Conservation (phyloP, 2,113 vertebrate species). For the Sigmodon hispidus region DNA sequence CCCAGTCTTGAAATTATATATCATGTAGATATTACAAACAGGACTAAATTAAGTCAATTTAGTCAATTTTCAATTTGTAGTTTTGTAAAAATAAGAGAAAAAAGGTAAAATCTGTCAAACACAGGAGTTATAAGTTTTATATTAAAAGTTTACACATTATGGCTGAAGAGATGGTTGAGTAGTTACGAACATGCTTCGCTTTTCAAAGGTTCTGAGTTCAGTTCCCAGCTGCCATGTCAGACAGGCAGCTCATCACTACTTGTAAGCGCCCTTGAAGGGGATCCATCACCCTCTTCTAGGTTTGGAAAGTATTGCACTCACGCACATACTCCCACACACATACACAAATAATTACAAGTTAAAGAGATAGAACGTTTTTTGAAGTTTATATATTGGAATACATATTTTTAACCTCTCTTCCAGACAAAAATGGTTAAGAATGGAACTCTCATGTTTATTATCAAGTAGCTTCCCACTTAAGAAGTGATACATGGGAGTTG, state of each 20-base stretch:
- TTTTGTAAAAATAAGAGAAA: background rate
- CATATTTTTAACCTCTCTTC: background rate
- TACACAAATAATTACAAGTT: background rate
- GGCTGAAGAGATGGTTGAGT: background rate
- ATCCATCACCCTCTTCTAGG: background rate
- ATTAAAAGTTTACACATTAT: background rate
- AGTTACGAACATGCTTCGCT: rapidly evolving
- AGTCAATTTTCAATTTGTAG: background rate
- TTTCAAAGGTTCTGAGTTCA: background rate
- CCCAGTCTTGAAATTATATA: background rate
- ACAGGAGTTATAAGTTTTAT: background rate
- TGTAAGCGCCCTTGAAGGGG: background rate
- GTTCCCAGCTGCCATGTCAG: background rate
- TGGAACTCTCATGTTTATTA: background rate
- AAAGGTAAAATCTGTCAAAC: background rate
- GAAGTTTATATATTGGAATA: background rate
- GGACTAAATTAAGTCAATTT: background rate
- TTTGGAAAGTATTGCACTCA: background rate
- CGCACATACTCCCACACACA: rapidly evolving
- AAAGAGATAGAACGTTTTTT: background rate
- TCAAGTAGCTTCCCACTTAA: background rate
- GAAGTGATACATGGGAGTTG: background rate
- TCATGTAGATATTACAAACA: background rate
- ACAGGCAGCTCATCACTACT: background rate
- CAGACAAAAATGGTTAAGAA: background rate